Percentiles rank a stretch among this genome's conserved stretches.
These are phyloP conservation scores for Bombus pyrosoma DNA, from an alignment of 1,140 invertebrate species.

Conservation along the genomic window DNA sequence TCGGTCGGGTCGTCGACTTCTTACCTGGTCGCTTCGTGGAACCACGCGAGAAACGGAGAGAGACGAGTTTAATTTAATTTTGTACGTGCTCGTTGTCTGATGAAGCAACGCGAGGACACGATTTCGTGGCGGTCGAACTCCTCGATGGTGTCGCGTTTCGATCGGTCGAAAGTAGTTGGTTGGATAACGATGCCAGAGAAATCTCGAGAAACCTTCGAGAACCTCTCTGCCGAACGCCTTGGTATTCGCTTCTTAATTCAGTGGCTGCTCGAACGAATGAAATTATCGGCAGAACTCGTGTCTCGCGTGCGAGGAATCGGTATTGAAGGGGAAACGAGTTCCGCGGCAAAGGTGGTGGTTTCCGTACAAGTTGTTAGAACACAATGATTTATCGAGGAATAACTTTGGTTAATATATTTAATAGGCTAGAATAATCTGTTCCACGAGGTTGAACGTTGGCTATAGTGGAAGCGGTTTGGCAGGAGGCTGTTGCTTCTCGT, in stretches of 20 bases:
- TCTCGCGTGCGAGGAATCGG: neutral
- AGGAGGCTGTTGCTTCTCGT: neutral
- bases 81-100: conserved; percentile 45
- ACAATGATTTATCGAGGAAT: conserved; percentile 24
- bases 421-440: conserved; percentile 13
- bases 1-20: conserved; percentile 66
- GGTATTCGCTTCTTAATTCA: neutral
- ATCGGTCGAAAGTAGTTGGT: neutral
- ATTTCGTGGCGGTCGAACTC: conserved; percentile 18
- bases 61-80: conserved; percentile 66
- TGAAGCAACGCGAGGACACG: conserved; percentile 36
- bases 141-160: neutral
- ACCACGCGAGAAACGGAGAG: conserved; percentile 54
- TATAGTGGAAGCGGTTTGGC: conserved; percentile 10
- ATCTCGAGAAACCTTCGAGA: neutral
- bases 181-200: neutral
- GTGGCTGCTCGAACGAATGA: neutral
- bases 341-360: neutral
- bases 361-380: neutral
- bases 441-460: neutral
- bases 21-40: conserved; percentile 66
- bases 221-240: neutral
- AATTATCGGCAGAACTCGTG: neutral
- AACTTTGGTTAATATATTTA: conserved; percentile 4
- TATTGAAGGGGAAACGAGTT: neutral